phyloP scores from a whole-genome alignment of 2,113 vertebrate genomes.

The Lycaon pictus region DNA sequence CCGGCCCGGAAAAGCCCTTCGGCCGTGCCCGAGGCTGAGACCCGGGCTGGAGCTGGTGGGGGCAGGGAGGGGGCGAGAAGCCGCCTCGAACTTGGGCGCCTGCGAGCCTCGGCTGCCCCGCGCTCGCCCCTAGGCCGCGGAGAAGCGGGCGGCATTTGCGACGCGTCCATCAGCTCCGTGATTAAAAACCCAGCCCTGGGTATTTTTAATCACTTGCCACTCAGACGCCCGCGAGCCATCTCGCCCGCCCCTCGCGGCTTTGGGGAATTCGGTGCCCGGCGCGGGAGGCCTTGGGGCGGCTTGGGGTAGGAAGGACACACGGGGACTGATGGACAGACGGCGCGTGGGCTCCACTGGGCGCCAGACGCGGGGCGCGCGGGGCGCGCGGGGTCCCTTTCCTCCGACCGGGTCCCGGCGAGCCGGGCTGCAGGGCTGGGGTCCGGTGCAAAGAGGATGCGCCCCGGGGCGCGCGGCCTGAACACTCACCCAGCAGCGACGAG shows the following conservation, averaged over 20 bases:
- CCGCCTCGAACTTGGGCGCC: conserved; percentile 23
- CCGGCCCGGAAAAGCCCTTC: conserved; percentile 68
- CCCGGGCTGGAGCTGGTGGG: background rate
- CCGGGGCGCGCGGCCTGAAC: background rate
- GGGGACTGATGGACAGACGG: background rate
- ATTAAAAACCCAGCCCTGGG: conserved; percentile 72
- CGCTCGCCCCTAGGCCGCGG: background rate
- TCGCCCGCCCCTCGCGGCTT: conserved; percentile 33
- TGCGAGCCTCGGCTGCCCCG: background rate
- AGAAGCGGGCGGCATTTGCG: conserved; percentile 21
- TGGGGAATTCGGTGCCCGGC: conserved; percentile 55
- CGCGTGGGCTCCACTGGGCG: background rate
- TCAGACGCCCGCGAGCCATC: conserved; percentile 41
- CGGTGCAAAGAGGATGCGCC: background rate
- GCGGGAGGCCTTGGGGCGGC: background rate
- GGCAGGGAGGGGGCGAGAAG: background rate
- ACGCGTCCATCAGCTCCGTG: conserved; percentile 64
- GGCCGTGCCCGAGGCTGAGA: background rate
- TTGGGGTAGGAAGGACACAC: background rate
- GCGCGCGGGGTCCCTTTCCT: background rate
- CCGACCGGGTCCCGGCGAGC: background rate
- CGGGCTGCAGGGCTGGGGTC: background rate
- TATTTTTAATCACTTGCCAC: conserved; percentile 75
- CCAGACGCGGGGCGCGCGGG: background rate
- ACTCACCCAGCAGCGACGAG: conserved; percentile 88